These are phyloP conservation scores for Steinernema hermaphroditum DNA, from an alignment of 2,888 invertebrate species.

Conservation along the genomic window DNA sequence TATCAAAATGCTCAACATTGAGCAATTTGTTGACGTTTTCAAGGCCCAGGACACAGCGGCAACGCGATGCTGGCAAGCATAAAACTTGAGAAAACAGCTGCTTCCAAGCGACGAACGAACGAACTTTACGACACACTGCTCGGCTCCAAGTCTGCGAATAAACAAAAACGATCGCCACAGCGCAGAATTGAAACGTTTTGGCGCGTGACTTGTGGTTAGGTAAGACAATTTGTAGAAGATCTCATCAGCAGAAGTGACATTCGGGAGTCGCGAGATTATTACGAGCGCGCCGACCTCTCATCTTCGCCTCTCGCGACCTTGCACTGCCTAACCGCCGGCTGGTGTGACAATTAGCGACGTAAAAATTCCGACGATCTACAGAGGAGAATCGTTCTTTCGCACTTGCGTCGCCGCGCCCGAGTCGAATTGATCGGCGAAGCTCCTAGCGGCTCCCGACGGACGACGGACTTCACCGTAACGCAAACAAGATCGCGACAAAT, in stretches of 20 bases:
- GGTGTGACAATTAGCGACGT: constrained; percentile 21
- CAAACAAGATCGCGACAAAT: constrained; percentile 26
- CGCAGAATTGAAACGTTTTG: too few relatives aligned
- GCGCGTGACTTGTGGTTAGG: too few relatives aligned
- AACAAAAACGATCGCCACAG: too few relatives aligned
- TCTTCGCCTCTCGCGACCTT: constrained; percentile 8
- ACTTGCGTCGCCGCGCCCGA: not conserved
- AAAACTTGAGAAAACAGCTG: too few relatives aligned
- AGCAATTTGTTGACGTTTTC: too few relatives aligned
- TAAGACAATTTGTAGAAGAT: not conserved
- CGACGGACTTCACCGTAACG: not conserved
- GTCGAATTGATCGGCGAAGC: not conserved
- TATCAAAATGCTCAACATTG: too few relatives aligned
- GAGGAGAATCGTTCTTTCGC: not conserved
- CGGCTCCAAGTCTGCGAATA: too few relatives aligned
- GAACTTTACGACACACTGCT: too few relatives aligned
- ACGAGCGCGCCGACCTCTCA: not conserved
- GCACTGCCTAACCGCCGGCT: constrained; percentile 8
- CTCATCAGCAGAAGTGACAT: not conserved
- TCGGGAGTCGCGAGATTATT: not conserved
- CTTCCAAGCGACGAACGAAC: too few relatives aligned
- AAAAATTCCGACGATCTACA: constrained; percentile 23
- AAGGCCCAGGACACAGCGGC: too few relatives aligned
- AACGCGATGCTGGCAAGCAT: too few relatives aligned
- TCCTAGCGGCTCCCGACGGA: not conserved